Base-by-base conservation (phyloP, 1,140 invertebrate species). In the Parapsyche elsis region DNA sequence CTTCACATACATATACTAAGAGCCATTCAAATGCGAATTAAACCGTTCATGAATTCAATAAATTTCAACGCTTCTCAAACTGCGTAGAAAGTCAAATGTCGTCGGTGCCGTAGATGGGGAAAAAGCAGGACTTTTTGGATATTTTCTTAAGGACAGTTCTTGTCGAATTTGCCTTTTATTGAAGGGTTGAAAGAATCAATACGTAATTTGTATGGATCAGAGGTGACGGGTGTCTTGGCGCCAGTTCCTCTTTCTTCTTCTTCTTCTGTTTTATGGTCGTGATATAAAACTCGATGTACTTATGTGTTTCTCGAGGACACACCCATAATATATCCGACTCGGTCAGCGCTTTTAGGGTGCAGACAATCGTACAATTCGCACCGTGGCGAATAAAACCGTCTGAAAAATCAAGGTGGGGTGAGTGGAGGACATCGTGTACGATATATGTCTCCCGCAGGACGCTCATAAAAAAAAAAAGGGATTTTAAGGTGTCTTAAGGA, bases 161-260 rank as follows among this genome's bases (percentile, higher is more conserved):
- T 26, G 61, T 67, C 61, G 24, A 67, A 67, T 67, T 67, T 26
- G 12, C 9, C 24, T 21, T 53, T 53, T 53, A 53, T 53, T 73
- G 38, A 45, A 49, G 71, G 71, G 23, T 16, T 16, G 21, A 44
- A 49, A 74, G 49, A 71, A 81, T 77, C 75, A 61, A 81, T 71
- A 71, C 76, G 75, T 77, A 81, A 81, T 81, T 81, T 81, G 80
- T 81, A 81, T 81, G 80, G 80, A 80, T 80, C 79, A 80, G 64
- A 74, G 53, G 44, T 26, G 70, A 24, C 21, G 64, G 73, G 53
- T 9, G 23, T 70, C 53, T 64, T 77, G 74, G 64, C 64, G 64
- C 24, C 10, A 71, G 45, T 75, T 23, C 10, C 24, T 49, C n/a
- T 21, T 53, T 46, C 23, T 53, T 24, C 23, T 61, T 59, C 16